Conservation (phyloP, 2,888 invertebrate genomes). For the Rhorus exstirpatorius region DNA sequence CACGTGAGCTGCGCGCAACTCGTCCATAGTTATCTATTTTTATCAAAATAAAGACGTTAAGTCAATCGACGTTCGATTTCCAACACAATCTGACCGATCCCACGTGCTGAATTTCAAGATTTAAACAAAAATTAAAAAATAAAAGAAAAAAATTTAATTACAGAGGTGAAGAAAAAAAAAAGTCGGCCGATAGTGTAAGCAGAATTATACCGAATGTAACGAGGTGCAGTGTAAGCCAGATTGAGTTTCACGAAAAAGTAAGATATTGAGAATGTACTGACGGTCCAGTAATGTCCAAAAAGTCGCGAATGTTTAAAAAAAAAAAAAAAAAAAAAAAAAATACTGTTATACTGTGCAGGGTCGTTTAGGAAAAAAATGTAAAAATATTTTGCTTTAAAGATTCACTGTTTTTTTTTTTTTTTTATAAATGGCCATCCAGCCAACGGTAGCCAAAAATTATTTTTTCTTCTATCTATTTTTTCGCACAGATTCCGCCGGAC, state of each 20-base stretch:
- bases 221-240: background rate
- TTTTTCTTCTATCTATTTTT: slow-evolving; percentile 1
- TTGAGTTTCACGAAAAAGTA: background rate
- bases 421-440: too few species aligned
- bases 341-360: too few species aligned
- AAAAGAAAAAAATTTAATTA: slow-evolving; percentile 27
- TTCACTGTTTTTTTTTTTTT: too few species aligned
- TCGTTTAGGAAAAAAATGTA: too few species aligned
- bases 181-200: slow-evolving; percentile 37
- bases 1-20: slow-evolving; percentile 90
- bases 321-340: too few species aligned
- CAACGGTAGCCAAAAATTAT: background rate
- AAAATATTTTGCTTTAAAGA: too few species aligned
- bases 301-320: too few species aligned
- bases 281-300: background rate
- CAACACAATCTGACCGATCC: slow-evolving; percentile 30
- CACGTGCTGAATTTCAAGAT: slow-evolving; percentile 66
- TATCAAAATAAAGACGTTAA: slow-evolving; percentile 71
- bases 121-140: slow-evolving; percentile 27
- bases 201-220: slow-evolving; percentile 1
- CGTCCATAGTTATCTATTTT: slow-evolving; percentile 93
- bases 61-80: slow-evolving; percentile 12
- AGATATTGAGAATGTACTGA: slow-evolving; percentile 12
- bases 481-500: slow-evolving; percentile 13
- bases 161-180: slow-evolving; percentile 35